Evolutionary conservation across 2,888 invertebrate species (phyloP), one percentile per base, ranked within the genome.

Genomic region (Toxonevra muliebris): DNA sequence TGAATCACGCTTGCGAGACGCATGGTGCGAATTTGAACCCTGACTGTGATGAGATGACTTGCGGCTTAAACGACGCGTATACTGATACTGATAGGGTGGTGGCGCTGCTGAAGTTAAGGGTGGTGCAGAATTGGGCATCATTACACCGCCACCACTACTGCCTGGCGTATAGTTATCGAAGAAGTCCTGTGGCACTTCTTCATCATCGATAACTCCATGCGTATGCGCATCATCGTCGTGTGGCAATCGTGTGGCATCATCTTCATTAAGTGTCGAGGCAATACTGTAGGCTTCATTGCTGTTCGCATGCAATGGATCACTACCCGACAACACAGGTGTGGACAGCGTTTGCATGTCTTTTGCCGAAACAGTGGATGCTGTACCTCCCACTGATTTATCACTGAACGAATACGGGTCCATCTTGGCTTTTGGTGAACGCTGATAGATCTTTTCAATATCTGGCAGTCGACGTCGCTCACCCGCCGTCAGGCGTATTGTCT

Each of bases 401-500:
- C 82, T 78, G 48, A 76, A 80, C 11, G 75, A 74, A 62, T 79
- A 82, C 4, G 78, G 73, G 61, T 83, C 82, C 0, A 76, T 70
- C 59, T 77, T 81, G 0, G 72, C 64, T 48, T 82, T 84, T 0
- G 85, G 83, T 7, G 85, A 83, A 12, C 80, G 79, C 53, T 79
- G 80, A 65, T 82, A 83, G 4, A 84, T 75, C 66, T 84, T 84
- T 17, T 79, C 84, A 43, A 85, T 79, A 61, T 85, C 84, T 5
- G 85, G 85, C 63, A 85, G 61, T 17, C 80, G 81, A 1, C 85
- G 76, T 1, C 84, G 80, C 2, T 77, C 79, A 3, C 72, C 74
- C 15, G 65, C 70, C 11, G 74, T 71, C 5, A 76, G 63, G 2
- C 82, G 80, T 17, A 80, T 73, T 17, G 76, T 76, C 61, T 81